phyloP scores from a whole-genome alignment of 2,797 vertebrate species.

The Arremon aurantiirostris region DNA sequence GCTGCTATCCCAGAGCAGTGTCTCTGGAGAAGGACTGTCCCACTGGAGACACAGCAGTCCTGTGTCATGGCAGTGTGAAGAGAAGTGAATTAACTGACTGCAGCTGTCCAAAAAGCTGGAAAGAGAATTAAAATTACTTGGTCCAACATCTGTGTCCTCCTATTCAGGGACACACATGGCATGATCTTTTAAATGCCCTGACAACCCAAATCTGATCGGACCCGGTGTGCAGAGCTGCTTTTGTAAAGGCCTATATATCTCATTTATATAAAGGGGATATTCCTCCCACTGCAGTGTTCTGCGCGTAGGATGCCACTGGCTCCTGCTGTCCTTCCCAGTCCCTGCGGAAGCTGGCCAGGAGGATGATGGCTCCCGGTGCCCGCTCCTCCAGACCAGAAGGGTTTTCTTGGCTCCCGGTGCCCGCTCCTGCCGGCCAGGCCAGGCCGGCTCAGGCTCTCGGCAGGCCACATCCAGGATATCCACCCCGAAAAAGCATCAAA shows the following conservation, averaged over 20 bases:
- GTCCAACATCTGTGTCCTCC: not conserved
- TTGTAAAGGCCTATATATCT: not conserved
- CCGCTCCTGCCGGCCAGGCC: not conserved
- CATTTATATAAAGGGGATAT: not conserved
- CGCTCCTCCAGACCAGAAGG: not conserved
- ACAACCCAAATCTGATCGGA: accelerated
- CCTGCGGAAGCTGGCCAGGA: not conserved
- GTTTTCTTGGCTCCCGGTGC: not conserved
- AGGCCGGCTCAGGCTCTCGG: not conserved
- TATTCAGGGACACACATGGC: not conserved
- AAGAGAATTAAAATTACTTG: not conserved
- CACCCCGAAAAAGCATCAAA: accelerated
- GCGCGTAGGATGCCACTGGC: not conserved
- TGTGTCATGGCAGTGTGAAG: accelerated
- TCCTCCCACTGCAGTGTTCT: accelerated
- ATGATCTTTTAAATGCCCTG: not conserved
- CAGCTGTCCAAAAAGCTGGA: not conserved
- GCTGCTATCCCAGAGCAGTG: not conserved
- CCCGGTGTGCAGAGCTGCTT: not conserved
- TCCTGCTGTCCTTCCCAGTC: too few species aligned
- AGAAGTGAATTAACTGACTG: not conserved
- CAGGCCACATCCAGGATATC: not conserved
- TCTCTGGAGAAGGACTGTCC: accelerated
- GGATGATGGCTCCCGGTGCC: not conserved
- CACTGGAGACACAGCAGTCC: not conserved